A percentile compares a stretch with the other conserved stretches of the same genome.
These are phyloP conservation scores for Aproaerema taeniolella DNA, from an alignment of 2,888 invertebrate species.

Conservation along the genomic window DNA sequence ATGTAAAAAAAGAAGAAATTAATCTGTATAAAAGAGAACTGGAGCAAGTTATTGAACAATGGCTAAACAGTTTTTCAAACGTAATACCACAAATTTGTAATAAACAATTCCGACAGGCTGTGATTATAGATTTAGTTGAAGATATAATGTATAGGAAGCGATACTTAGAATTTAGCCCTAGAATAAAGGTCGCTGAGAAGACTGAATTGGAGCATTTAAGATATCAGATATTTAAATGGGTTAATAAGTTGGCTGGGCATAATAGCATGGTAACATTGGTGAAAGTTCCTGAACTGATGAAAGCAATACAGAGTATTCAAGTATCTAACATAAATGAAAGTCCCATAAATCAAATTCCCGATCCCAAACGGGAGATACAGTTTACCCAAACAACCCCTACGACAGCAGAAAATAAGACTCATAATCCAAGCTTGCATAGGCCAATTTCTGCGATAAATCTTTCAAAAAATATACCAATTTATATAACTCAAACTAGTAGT, in stretches of 20 bases:
- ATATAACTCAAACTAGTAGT: no score
- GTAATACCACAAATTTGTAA: constrained; percentile 25
- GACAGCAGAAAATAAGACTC: neutral
- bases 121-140: constrained; percentile 42
- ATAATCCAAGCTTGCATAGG: no score
- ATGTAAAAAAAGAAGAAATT: neutral
- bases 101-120: constrained; percentile 23
- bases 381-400: neutral
- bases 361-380: neutral
- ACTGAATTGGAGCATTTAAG: constrained; percentile 51
- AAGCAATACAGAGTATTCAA: constrained; percentile 38
- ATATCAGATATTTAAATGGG: constrained; percentile 59
- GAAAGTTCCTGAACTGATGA: constrained; percentile 40
- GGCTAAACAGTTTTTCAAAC: constrained; percentile 35
- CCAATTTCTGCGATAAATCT: no score
- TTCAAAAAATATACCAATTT: no score
- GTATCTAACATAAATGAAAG: constrained; percentile 21
- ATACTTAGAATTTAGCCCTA: constrained; percentile 42
- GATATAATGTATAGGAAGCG: constrained; percentile 53
- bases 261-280: constrained; percentile 34
- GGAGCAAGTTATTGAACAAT: constrained; percentile 52
- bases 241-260: constrained; percentile 43
- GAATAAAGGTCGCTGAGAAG: constrained; percentile 23
- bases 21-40: neutral
- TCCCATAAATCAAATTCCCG: neutral